A percentile compares a stretch with the other conserved stretches of the same genome.
Evolutionary conservation across 1,140 invertebrate genomes (phyloP).

Genomic region (Drosophila kanapiae): DNA sequence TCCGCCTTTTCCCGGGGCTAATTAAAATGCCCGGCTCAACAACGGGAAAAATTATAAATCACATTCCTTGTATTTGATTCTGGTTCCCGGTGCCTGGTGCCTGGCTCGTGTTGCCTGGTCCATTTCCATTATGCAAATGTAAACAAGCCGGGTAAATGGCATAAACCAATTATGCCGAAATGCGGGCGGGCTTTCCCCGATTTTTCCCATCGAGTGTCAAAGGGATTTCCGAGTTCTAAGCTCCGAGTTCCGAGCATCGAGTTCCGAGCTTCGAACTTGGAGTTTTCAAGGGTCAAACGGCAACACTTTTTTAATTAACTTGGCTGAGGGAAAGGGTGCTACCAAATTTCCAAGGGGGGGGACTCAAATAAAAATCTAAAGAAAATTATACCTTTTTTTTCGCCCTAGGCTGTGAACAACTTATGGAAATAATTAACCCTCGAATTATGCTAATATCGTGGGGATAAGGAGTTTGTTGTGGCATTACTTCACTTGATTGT

Average conservation of each 20-base stretch:
- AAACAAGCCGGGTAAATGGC: slow-evolving; percentile 61
- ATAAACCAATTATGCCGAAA: slow-evolving; percentile 63
- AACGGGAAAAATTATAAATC: slow-evolving; percentile 55
- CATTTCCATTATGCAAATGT: slow-evolving; percentile 52
- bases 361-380: slow-evolving; percentile 12
- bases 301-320: slow-evolving; percentile 64
- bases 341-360: background rate
- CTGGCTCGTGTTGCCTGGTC: background rate
- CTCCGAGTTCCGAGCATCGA: background rate
- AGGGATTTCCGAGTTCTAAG: slow-evolving; percentile 28
- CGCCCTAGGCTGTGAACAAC: background rate
- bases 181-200: slow-evolving; percentile 29
- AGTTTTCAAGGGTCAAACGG: slow-evolving; percentile 46
- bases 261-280: background rate
- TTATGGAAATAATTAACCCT: slow-evolving; percentile 31
- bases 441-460: slow-evolving; percentile 24
- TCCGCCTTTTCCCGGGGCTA: slow-evolving; percentile 22
- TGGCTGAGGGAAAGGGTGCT: slow-evolving; percentile 7
- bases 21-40: slow-evolving; percentile 52
- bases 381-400: slow-evolving; percentile 24
- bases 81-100: background rate
- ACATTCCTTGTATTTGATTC: slow-evolving; percentile 57
- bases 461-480: slow-evolving; percentile 5
- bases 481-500: slow-evolving; percentile 6
- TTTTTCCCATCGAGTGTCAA: slow-evolving; percentile 44